Base-by-base conservation (phyloP, 35 echinoderm and acorn worm species). In the Strongylocentrotus purpuratus region DNA sequence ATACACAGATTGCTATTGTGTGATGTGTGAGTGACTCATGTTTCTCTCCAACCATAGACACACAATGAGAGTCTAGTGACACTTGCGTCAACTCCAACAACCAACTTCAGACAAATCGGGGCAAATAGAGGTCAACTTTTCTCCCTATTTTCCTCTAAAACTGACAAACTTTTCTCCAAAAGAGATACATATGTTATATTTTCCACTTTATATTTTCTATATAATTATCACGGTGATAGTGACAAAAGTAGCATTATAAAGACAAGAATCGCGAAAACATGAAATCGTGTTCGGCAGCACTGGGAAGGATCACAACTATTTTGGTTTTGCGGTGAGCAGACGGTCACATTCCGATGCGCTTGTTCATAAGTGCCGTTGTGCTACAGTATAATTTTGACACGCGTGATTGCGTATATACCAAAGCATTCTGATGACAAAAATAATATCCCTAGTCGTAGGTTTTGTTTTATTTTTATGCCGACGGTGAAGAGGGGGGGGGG, bases 281-380 rank as follows among this genome's bases (percentile, higher is more conserved):
- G 22, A 78, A 78, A 31, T 78, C 65, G 65, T 78, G 65, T 78
- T 78, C 18, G 4, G 22, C 28, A 18, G 22, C 25, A n/a, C 65
- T 78, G 65, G 20, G 20, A 28, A 28, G 65, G 65, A 78, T 78
- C 22, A 70, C 61, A 70, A 25, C 18, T 28, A 78, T 78, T 78
- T 78, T 78, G 65, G 22, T 78, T 78, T 78, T 78, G 65, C 65
- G 65, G 65, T 78, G 65, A 78, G 65, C 22, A 78, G 65, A 78
- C 65, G 65, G 65, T 78, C 65, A 78, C 65, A 78, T 78, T 78
- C 65, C 65, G 22, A 78, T 28, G 28, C 65, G 65, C 65, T 78
- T 28, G 65, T 78, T 78, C 65, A 78, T 78, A 78, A 78, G 25
- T 78, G 65, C 20, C 65, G 65, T n/a, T 22, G 65, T 9, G 65